Evolutionary conservation across 2,888 invertebrate species (phyloP), one percentile per base, ranked within the genome.

Genomic region (Branchellion lobata): DNA sequence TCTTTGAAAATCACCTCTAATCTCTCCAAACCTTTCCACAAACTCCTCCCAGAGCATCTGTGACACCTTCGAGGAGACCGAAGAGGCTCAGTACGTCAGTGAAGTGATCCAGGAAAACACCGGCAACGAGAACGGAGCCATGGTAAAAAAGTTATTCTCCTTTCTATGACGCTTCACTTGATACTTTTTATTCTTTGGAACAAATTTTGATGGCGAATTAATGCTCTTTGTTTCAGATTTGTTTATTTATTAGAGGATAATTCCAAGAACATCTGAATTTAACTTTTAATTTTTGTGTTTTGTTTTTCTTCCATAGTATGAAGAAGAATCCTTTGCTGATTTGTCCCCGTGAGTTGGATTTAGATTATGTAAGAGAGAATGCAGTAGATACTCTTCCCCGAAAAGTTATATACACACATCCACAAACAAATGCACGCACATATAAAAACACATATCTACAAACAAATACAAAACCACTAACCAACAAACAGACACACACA

Each of bases 331-430:
- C 11, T 80, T 80, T 47, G 61, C 69, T 47, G 31, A 76, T 24
- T 24, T 21, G 1, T 80, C 80, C 1, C 80, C 80, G 80, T 80
- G 53, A 80, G 80, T 80, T 31, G n/a, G n/a, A n/a, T 53, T 51
- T 21, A 1, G 27, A 8, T n/a, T 51, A 51, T n/a, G n/a, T n/a
- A n/a, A n/a, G n/a, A n/a, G n/a, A n/a, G n/a, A n/a, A n/a, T n/a
- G n/a, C n/a, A n/a, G n/a, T 14, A 68, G 14, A 24, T 24, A 27
- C 68, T 18, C 14, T 18, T 51, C 11, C 21, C 11, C 11, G 14
- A 51, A 51, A 18, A 65, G 5, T 11, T 21, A 65, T 21, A 65
- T n/a, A 65, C 29, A 65, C 24, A n/a, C 65, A 65, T 21, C 3
- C 65, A 65, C 65, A 65, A 5, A 65, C 65, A 65, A 5, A 65